Percentiles rank a stretch among this genome's conserved stretches.
Conservation (phyloP, 2,797 vertebrate genomes). For the Arctocebus calabarensis region DNA sequence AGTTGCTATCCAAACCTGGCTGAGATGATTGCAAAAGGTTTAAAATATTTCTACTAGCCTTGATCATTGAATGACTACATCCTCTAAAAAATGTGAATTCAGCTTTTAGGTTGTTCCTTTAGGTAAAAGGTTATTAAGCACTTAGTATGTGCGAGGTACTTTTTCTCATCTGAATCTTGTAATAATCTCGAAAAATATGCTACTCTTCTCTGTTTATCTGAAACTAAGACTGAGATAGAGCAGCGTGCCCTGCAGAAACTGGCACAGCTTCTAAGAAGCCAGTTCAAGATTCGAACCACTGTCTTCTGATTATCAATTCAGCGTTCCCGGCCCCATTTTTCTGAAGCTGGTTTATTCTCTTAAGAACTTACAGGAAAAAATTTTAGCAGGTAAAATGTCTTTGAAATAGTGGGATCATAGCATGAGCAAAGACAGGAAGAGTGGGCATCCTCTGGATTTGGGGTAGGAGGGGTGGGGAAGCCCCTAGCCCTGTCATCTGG, state of each 20-base stretch:
- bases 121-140: not conserved
- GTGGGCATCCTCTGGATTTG: not conserved
- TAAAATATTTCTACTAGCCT: not conserved
- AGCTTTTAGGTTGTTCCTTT: not conserved
- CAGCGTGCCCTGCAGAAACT: not conserved
- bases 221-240: not conserved
- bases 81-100: not conserved
- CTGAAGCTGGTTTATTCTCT: not conserved
- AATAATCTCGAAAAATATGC: not conserved
- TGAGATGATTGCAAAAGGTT: not conserved
- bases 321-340: not conserved
- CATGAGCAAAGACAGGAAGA: not conserved
- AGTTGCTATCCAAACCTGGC: not conserved
- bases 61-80: not conserved
- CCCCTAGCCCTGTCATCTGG: not conserved
- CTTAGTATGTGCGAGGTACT: not conserved
- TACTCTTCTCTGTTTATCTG: not conserved
- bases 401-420: not conserved
- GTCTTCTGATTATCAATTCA: not conserved
- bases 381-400: not conserved
- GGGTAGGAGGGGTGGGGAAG: not conserved
- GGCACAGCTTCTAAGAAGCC: not conserved
- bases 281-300: not conserved
- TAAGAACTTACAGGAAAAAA: not conserved
- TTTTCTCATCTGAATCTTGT: not conserved